A percentile compares a stretch with the other conserved stretches of the same genome.
Conservation (phyloP, 53 echinoderm and acorn worm species). For the Pentamera pediparva region DNA sequence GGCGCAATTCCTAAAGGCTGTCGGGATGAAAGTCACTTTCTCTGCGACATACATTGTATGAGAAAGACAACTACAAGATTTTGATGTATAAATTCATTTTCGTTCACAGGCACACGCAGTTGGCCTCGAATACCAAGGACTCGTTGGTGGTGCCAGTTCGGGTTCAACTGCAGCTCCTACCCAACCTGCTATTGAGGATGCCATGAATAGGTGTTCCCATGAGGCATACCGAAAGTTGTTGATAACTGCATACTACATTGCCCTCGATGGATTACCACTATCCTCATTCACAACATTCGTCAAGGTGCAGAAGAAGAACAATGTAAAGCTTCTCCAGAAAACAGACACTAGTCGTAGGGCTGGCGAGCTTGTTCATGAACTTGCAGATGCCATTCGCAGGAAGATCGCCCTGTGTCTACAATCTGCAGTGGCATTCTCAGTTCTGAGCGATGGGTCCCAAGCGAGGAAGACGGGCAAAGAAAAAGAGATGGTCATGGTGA, state of each 20-base stretch:
- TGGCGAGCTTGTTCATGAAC: slow-evolving; percentile 23
- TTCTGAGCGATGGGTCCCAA: slow-evolving; percentile 55
- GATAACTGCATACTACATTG: slow-evolving; percentile 35
- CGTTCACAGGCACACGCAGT: background rate
- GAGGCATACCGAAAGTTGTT: slow-evolving; percentile 33
- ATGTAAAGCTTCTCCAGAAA: slow-evolving; percentile 32
- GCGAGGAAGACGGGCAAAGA: slow-evolving; percentile 47
- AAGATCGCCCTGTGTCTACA: slow-evolving; percentile 30
- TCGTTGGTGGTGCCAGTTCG: background rate
- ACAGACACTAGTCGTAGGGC: slow-evolving; percentile 11
- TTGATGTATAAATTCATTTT: too few species aligned
- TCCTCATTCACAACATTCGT: slow-evolving; percentile 24
- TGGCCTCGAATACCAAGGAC: background rate
- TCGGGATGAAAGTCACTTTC: too few species aligned
- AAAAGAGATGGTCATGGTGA: slow-evolving; percentile 54
- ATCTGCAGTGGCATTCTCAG: slow-evolving; percentile 31
- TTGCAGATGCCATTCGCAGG: slow-evolving; percentile 42
- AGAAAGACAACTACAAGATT: too few species aligned
- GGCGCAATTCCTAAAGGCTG: too few species aligned
- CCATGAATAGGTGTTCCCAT: background rate
- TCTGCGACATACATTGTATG: too few species aligned
- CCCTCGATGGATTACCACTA: slow-evolving; percentile 6
- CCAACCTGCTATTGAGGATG: slow-evolving; percentile 19
- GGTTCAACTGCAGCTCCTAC: background rate
- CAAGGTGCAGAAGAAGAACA: slow-evolving; percentile 44